Base-by-base conservation (phyloP, 2,113 vertebrate species). In the Muntiacus reevesi region DNA sequence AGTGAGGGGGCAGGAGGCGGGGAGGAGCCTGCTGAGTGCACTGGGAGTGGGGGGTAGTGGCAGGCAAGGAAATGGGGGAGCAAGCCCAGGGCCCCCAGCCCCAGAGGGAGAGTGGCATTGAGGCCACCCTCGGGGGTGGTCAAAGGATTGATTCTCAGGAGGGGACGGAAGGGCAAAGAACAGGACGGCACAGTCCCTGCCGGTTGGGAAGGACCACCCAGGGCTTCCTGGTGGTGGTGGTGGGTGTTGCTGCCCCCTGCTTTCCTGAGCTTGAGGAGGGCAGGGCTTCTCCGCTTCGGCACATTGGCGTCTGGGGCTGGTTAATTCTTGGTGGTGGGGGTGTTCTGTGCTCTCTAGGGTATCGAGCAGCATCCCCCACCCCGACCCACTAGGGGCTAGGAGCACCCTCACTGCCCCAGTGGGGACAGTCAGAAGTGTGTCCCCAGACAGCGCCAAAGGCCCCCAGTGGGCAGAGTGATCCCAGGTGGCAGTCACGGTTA, bases 241-340 rank as follows among this genome's bases (percentile, higher is more conserved):
- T 6, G 5, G 52, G 28, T 15, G 4, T 83, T 10, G 4, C 50
- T 1, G 0, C 43, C 76, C 55, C 17, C 15, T 64, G 45, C 85
- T 67, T 64, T 83, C 90, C 87, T 64, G 33, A 25, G 36, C 36
- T 23, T 45, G 11, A 50, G 21, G 10, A 17, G 36, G 59, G 40
- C 74, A 67, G 62, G 43, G n/a, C 27, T 71, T 11, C 36, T 54
- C 40, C 7, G 3, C 64, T 17, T 89, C 11, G 15, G n/a, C 33
- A 2, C 6, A 0, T 15, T 4, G 40, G 28, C 19, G 0, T 30
- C 43, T 82, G 36, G 79, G 33, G 19, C 47, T 0, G 0, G 43
- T 9, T n/a, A 5, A 11, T n/a, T 79, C 89, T 88, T 1, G 10
- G 54, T 89, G 28, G 14, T 1, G 0, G 47, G 27, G 23, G 6